Conservation (phyloP, 1,140 invertebrate genomes). For the Mercenaria mercenaria region DNA sequence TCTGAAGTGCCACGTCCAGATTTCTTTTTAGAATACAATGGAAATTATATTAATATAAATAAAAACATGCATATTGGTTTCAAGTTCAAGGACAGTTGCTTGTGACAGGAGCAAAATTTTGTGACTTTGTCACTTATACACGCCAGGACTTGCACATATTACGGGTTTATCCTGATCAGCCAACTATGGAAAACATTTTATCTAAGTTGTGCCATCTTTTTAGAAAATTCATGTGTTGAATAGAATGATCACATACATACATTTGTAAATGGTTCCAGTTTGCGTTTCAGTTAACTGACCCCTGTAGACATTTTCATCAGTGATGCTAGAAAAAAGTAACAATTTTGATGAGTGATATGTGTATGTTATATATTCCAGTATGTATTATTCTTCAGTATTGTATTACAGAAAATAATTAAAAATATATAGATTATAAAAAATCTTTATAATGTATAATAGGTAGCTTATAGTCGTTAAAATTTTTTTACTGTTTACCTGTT, state of each 20-base stretch:
- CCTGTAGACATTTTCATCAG: not conserved
- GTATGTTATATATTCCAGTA: not conserved
- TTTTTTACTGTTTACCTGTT: not conserved
- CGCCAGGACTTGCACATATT: constrained; percentile 2
- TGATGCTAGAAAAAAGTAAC: not conserved
- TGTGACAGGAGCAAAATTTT: constrained; percentile 27
- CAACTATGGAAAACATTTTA: not conserved
- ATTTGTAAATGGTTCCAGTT: not conserved
- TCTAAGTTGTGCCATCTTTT: not conserved
- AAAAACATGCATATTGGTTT: constrained; percentile 14
- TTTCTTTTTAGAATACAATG: constrained; percentile 18
- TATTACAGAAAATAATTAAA: no score
- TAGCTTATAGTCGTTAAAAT: not conserved
- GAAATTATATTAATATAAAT: not conserved
- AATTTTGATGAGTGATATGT: not conserved
- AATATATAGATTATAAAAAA: no score
- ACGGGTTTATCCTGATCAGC: not conserved
- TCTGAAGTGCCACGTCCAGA: not conserved
- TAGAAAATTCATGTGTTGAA: not conserved
- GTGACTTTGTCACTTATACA: constrained; percentile 55
- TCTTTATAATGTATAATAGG: not conserved
- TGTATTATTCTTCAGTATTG: not conserved
- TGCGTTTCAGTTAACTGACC: not conserved
- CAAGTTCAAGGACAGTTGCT: constrained; percentile 47
- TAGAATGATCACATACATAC: not conserved